phyloP scores from a whole-genome alignment of 2,797 vertebrate genomes.

The Macropus fuliginosus region DNA sequence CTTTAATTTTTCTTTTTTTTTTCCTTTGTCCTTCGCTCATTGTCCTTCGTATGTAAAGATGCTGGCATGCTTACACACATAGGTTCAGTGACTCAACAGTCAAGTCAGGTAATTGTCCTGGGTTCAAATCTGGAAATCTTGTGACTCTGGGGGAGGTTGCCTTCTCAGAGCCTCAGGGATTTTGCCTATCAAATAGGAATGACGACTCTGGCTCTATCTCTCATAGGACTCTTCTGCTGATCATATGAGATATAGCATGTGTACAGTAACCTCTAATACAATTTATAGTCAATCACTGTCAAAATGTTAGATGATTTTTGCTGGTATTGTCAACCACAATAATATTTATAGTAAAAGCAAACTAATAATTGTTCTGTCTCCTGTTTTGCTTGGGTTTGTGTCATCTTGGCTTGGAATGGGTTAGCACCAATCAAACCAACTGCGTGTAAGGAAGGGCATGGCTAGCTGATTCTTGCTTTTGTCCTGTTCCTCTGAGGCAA shows the following conservation, averaged over 20 bases:
- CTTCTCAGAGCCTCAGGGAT: neutral
- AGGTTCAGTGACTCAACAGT: neutral
- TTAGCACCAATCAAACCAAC: neutral
- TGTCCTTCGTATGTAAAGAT: neutral
- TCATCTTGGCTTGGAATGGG: neutral
- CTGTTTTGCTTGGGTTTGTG: neutral
- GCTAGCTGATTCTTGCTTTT: neutral
- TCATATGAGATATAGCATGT: neutral
- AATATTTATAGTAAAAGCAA: neutral
- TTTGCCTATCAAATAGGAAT: neutral
- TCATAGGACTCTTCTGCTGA: neutral
- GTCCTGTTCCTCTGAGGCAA: neutral
- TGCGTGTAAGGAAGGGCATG: neutral
- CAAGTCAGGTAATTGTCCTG: neutral
- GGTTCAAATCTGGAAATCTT: neutral
- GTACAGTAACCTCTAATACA: neutral
- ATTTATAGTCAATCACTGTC: neutral
- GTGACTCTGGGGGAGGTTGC: neutral
- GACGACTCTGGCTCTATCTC: neutral
- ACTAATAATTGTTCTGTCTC: neutral
- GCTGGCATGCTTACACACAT: neutral
- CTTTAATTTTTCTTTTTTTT: neutral
- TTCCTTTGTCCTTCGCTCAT: neutral
- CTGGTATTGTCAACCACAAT: neutral
- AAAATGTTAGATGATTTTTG: neutral